Evolutionary conservation across 2,797 vertebrate species (phyloP).

Genomic region (Pseudocheirus occidentalis): DNA sequence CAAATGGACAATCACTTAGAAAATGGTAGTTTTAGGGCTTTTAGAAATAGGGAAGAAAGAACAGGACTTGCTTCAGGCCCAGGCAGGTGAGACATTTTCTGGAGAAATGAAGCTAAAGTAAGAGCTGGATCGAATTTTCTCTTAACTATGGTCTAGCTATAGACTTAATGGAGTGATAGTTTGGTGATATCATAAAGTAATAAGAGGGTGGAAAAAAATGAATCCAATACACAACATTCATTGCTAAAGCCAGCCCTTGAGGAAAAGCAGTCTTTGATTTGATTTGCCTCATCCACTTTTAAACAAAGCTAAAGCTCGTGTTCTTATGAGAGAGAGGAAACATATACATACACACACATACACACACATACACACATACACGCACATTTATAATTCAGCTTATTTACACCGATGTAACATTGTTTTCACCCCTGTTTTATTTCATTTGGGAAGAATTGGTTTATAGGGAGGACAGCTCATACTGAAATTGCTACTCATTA

Average conservation of each 20-base stretch:
- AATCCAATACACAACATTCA: constrained; percentile 47
- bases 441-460: not conserved
- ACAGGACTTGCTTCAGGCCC: not conserved
- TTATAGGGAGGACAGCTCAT: not conserved
- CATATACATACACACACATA: not conserved
- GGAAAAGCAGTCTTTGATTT: constrained; percentile 38
- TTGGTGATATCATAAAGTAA: not conserved
- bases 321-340: constrained; percentile 45
- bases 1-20: constrained; percentile 11
- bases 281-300: constrained; percentile 29
- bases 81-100: not conserved
- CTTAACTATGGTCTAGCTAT: not conserved
- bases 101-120: not conserved
- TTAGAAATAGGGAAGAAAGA: not conserved
- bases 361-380: not conserved
- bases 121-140: constrained; percentile 11
- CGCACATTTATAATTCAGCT: constrained; percentile 49
- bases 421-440: not conserved
- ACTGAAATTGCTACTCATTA: not conserved
- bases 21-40: constrained; percentile 23
- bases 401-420: not conserved
- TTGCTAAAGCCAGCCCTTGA: constrained; percentile 37
- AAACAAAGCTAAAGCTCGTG: constrained; percentile 5
- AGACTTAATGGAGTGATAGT: not conserved
- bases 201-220: constrained; percentile 30